Evolutionary conservation across 2,113 vertebrate genomes (phyloP).

Genomic region (Phainopepla nitens): DNA sequence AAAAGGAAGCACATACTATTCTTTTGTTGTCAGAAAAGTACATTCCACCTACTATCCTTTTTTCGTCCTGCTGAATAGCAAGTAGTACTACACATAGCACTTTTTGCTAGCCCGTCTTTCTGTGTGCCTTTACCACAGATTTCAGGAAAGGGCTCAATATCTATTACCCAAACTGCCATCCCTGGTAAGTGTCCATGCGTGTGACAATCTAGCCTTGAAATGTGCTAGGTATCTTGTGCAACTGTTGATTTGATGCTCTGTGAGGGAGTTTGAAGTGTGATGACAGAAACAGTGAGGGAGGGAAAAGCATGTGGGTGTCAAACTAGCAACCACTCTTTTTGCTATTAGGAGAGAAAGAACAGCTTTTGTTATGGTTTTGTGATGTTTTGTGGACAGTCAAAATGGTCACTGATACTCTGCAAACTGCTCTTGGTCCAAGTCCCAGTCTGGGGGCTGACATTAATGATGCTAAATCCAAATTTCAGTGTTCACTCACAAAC

Average conservation of each 20-base stretch:
- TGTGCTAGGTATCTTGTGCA: background rate
- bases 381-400: background rate
- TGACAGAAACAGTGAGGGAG: slow-evolving; percentile 7
- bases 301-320: background rate
- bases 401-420: background rate
- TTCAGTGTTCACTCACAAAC: background rate
- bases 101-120: background rate
- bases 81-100: background rate
- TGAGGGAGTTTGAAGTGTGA: background rate
- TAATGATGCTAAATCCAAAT: background rate
- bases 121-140: background rate
- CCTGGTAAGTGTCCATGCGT: background rate
- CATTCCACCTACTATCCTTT: background rate
- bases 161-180: background rate
- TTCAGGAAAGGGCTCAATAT: background rate
- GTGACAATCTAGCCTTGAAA: background rate
- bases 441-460: background rate
- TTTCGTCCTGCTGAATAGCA: background rate
- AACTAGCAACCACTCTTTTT: background rate
- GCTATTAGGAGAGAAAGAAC: background rate
- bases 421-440: background rate
- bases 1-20: background rate
- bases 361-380: background rate
- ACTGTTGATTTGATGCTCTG: background rate
- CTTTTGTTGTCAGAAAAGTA: background rate